Base-by-base conservation (phyloP, 2,797 vertebrate species). In the Nasua narica region DNA sequence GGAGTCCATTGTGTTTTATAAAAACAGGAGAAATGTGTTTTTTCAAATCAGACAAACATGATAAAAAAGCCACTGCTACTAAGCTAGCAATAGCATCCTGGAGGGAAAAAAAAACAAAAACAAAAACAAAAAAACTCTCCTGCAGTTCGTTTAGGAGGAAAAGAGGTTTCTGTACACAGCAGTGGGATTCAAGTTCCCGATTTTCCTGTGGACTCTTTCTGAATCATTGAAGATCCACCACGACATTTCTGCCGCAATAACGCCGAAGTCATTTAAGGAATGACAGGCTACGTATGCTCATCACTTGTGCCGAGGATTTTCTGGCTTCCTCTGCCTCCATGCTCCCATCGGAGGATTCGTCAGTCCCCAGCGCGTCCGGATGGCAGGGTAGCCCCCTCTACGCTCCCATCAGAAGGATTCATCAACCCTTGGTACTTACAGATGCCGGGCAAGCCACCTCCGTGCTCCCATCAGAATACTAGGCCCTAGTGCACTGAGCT, bases 381-480 rank as follows among this genome's bases (percentile, higher is more conserved):
- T 86, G 83, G 16, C 23, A 6, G 40, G 40, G 4, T 6, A 40
- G 40, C 40, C 40, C 40, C 40, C 93, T 97, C 87, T 79, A 58
- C 90, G 69, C 85, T 98, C 90, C 94, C 94, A 91, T 94, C 54
- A 82, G 62, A 72, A 95, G 97, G 97, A 97, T 87, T 96, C 94
- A 96, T 92, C 95, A 92, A 94, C 97, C 96, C 98, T 95, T 97
- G 97, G 96, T 96, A 96, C 94, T 94, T 92, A 87, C 58, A 95
- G 97, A 56, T 87, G 82, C 18, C 25, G 8, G 32, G 96, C 97
- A 91, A 89, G 87, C 96, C 96, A 88, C 96, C 93, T 97, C 96
- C 94, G 74, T n/a, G n/a, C n/a, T n/a, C n/a, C n/a, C n/a, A n/a
- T n/a, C n/a, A n/a, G n/a, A n/a, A n/a, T n/a, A n/a, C n/a, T n/a